Evolutionary conservation across 2,113 vertebrate genomes (phyloP).

Genomic region (Gymnobelideus leadbeateri): DNA sequence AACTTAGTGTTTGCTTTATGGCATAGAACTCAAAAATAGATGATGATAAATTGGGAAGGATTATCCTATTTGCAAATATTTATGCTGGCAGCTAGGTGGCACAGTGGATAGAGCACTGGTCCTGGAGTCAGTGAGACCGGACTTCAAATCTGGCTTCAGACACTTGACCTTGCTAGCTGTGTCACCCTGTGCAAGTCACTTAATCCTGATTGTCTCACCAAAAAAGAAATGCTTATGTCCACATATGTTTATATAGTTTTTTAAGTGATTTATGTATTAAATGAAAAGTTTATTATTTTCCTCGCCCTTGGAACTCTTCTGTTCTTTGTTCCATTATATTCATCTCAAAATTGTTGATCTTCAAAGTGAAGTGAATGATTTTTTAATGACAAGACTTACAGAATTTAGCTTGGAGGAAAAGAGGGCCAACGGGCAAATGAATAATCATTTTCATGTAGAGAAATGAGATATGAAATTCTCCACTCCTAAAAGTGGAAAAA

Average conservation of each 20-base stretch:
- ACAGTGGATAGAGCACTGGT: too few relatives aligned
- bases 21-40: background rate
- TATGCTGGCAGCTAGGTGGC: too few relatives aligned
- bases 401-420: background rate
- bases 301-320: background rate
- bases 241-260: background rate
- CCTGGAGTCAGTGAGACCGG: too few relatives aligned
- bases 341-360: constrained; percentile 2
- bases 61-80: background rate
- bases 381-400: background rate
- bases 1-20: background rate
- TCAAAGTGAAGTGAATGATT: background rate
- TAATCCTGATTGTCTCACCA: too few relatives aligned
- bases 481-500: background rate
- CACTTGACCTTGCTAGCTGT: too few relatives aligned
- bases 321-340: background rate
- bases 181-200: too few relatives aligned
- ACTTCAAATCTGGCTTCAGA: too few relatives aligned
- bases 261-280: background rate
- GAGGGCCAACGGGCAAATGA: background rate
- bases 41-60: constrained; percentile 2
- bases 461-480: background rate
- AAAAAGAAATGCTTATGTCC: background rate
- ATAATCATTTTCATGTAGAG: background rate
- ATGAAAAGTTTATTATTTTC: background rate